Evolutionary conservation across 1,140 invertebrate species (phyloP).

Genomic region (Atta texana): DNA sequence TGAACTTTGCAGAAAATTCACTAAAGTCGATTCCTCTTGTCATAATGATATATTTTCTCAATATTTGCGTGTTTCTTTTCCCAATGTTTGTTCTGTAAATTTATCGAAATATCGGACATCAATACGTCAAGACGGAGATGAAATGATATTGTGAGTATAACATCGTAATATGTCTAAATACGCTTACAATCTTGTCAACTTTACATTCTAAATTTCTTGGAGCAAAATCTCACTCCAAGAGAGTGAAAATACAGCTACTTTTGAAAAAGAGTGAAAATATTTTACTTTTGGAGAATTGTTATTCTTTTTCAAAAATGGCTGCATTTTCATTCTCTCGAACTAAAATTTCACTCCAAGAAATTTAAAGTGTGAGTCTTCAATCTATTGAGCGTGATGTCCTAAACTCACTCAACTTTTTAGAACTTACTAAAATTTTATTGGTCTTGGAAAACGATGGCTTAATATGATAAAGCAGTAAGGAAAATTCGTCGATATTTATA

Average conservation of each 20-base stretch:
- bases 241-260: too few relatives aligned
- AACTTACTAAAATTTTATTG: constrained; percentile 5
- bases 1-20: constrained; percentile 23
- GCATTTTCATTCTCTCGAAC: too few relatives aligned
- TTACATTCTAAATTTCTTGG: neutral
- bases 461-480: neutral
- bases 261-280: too few relatives aligned
- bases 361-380: neutral
- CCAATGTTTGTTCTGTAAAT: neutral
- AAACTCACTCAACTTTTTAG: constrained; percentile 9
- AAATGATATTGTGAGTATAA: neutral
- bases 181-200: constrained; percentile 3
- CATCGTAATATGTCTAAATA: neutral
- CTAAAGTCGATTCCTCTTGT: neutral
- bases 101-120: constrained; percentile 29
- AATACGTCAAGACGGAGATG: neutral
- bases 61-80: neutral
- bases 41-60: constrained; percentile 16
- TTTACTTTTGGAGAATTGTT: too few relatives aligned
- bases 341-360: too few relatives aligned
- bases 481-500: neutral
- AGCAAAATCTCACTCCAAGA: too few relatives aligned
- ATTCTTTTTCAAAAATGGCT: too few relatives aligned
- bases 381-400: constrained; percentile 15
- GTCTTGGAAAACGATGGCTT: neutral